Conservation (phyloP, 1,140 invertebrate genomes). For the Drosophila funebris region DNA sequence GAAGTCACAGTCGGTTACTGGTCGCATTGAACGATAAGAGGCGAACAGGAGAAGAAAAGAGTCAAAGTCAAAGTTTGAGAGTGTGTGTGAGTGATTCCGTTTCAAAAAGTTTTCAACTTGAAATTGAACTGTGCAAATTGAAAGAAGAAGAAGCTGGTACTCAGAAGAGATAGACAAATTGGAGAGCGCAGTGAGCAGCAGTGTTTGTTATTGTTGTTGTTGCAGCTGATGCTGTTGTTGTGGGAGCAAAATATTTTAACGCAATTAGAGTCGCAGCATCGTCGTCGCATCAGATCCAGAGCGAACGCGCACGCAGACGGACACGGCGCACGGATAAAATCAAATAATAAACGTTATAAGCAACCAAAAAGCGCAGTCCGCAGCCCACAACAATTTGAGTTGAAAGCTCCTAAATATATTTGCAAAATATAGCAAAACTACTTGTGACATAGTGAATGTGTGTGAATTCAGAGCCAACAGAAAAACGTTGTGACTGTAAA, state of each 20-base stretch:
- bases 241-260: constrained; percentile 80
- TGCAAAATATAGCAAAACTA: background rate
- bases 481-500: constrained; percentile 46
- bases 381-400: constrained; percentile 17
- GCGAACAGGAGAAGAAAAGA: constrained; percentile 29
- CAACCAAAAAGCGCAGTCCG: constrained; percentile 9
- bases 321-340: constrained; percentile 73
- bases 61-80: constrained; percentile 43
- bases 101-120: constrained; percentile 67
- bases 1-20: constrained; percentile 42
- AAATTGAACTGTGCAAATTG: constrained; percentile 75
- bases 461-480: constrained; percentile 1
- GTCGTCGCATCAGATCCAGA: constrained; percentile 64
- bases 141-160: constrained; percentile 54
- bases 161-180: constrained; percentile 62
- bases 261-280: constrained; percentile 72
- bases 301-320: constrained; percentile 78
- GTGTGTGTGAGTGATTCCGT: constrained; percentile 40
- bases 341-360: constrained; percentile 7
- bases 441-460: constrained; percentile 23
- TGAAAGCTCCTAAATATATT: background rate
- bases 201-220: constrained; percentile 32
- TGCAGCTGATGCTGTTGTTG: constrained; percentile 58
- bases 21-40: constrained; percentile 54
- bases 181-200: constrained; percentile 56